A percentile compares a stretch with the other conserved stretches of the same genome.
Evolutionary conservation across 2,797 vertebrate genomes (phyloP).

Genomic region (Amblyraja radiata): DNA sequence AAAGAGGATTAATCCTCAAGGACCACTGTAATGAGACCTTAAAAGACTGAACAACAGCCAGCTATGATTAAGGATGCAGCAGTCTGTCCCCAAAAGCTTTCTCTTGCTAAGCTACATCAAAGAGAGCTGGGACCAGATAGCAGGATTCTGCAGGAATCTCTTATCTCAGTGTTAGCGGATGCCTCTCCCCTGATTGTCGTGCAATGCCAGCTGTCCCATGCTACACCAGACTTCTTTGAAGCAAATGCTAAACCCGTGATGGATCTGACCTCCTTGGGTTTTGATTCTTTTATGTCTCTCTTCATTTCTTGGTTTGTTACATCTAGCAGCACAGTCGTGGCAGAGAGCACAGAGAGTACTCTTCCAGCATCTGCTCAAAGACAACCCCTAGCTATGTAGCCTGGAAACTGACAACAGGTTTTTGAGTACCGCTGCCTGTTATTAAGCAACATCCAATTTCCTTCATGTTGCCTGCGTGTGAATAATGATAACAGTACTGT

Average conservation of each 20-base stretch:
- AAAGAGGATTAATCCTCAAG: conserved; percentile 87
- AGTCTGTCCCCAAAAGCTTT: conserved; percentile 63
- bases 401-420: neutral
- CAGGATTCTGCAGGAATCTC: conserved; percentile 76
- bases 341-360: conserved; percentile 67
- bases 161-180: conserved; percentile 86
- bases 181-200: conserved; percentile 87
- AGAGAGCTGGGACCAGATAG: conserved; percentile 74
- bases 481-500: neutral
- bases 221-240: conserved; percentile 99
- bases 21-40: conserved; percentile 83
- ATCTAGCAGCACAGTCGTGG: conserved; percentile 59
- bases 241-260: conserved; percentile 92
- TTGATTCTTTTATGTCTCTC: conserved; percentile 94
- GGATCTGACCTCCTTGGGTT: conserved; percentile 95
- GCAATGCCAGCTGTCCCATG: conserved; percentile 98
- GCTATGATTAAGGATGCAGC: conserved; percentile 51
- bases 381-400: neutral
- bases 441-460: neutral
- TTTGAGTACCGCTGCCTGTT: neutral
- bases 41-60: conserved; percentile 71
- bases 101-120: conserved; percentile 86
- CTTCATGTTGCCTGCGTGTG: neutral
- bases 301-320: conserved; percentile 94
- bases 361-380: conserved; percentile 54